Base-by-base conservation (phyloP, 2,888 invertebrate genomes). In the Ornithoptera priamus region DNA sequence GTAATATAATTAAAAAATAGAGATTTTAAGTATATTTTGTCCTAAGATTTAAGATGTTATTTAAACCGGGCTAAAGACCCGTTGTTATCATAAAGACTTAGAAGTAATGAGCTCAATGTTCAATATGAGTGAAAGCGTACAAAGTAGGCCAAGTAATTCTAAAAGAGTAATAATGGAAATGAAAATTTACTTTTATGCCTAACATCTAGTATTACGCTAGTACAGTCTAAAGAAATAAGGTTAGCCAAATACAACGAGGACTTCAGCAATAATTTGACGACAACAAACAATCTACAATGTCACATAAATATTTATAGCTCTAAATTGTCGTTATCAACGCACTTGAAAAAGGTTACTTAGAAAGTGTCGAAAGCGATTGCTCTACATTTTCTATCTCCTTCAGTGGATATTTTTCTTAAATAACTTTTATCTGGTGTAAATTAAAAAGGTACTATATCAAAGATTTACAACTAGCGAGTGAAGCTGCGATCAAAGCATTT, bases 221-320 rank as follows among this genome's bases (percentile, higher is more conserved):
- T 53, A n/a, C 18, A 53, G 53, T 53, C n/a, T n/a, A 53, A 53
- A n/a, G 2, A 53, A 53, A 53, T n/a, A 4, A n/a, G n/a, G 18
- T 58, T 1, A 24, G 18, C 20, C 36, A 59, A 68, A 63, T 59
- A 63, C 22, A 42, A 66, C 72, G 75, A 76, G 72, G 74, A 76
- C 76, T 72, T 71, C 30, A 30, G 30, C 30, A 30, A 30, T 3
- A 30, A 30, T 5, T 4, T 5, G 3, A 30, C 30, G 30, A 30
- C 30, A 75, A 72, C 75, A 74, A 72, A 75, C 81, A 81, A 76
- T 75, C 75, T 78, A 78, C 73, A 76, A 71, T 75, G 72, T 74
- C 79, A 72, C 75, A 80, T 81, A 76, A 80, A 78, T 81, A 80
- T 81, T 80, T 77, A 80, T 74, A 77, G 74, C 67, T 72, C 69